Percentiles rank a stretch among this genome's conserved stretches.
phyloP scores from a whole-genome alignment of 53 echinoderm and acorn worm species.

The Paracentrotus lividus region DNA sequence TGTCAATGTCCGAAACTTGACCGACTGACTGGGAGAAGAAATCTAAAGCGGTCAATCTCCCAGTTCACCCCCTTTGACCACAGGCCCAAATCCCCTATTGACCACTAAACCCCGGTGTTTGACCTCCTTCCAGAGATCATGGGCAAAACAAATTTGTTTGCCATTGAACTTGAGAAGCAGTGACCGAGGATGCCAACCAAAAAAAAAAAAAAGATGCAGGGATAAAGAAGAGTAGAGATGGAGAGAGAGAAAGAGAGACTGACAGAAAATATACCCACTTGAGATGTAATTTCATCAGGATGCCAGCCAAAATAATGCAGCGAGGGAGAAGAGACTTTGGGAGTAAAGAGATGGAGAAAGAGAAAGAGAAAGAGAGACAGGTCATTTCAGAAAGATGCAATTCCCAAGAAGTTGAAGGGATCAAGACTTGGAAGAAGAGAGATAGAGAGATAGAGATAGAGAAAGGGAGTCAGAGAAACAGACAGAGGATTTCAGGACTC shows the following conservation, averaged over 20 bases:
- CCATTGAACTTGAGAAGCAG: slow-evolving; percentile 52
- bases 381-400: too few species aligned
- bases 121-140: slow-evolving; percentile 32
- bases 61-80: background rate
- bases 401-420: too few species aligned
- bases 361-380: too few species aligned
- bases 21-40: slow-evolving; percentile 8
- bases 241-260: background rate
- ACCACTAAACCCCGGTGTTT: background rate
- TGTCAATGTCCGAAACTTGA: slow-evolving; percentile 52
- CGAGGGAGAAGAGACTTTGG: too few species aligned
- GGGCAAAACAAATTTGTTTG: slow-evolving; percentile 33
- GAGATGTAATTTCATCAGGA: too few species aligned
- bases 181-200: background rate
- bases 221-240: background rate
- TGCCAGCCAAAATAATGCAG: too few species aligned
- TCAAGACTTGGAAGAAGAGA: too few species aligned
- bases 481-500: too few species aligned
- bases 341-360: too few species aligned
- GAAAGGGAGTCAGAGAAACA: background rate
- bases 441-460: background rate
- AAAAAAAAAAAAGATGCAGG: background rate
- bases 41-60: slow-evolving; percentile 43
- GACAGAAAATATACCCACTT: too few species aligned
- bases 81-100: slow-evolving; percentile 12